Base-by-base conservation (phyloP, 2,113 vertebrate species). In the Grus americana region DNA sequence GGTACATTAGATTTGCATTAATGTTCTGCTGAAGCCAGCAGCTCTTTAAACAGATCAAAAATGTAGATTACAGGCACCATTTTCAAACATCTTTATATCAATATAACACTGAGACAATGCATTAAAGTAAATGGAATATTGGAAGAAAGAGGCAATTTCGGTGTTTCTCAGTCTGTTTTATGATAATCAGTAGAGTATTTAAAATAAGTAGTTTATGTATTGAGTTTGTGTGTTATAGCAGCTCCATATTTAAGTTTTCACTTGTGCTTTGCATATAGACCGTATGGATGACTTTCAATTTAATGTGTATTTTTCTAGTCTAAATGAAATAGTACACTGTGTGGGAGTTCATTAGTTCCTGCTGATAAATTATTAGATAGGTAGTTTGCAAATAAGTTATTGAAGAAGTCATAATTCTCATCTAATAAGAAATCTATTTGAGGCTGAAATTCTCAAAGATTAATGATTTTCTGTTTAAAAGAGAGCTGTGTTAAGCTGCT, bases 1-100 rank as follows among this genome's bases (percentile, higher is more conserved):
- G 98, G 98, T 98, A 98, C 98, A 97, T 98, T 98, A 98, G 97
- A 98, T 98, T 98, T 98, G 98, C 98, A 98, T 98, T 98, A 98
- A 98, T 98, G 97, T 97, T 97, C 87, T 97, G 97, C 98, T 98
- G 97, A 98, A 98, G 92, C 97, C 97, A 98, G 98, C 97, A 97
- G 97, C 94, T 98, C 96, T 97, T 97, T 97, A 97, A 96, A 96
- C 92, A 93, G 97, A 98, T 98, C 97, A 97, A 97, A 98, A 98
- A 98, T 96, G 96, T 92, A 98, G 97, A 98, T 98, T 98, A 93
- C 72, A 98, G 92, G 70, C 63, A 96, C 92, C 92, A 92, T 97
- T 97, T 96, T 97, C 96, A 92, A 98, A 97, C 79, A 90, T 81
- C 95, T 95, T 97, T 96, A 92, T 97, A 97, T 93, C 96, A 96